Evolutionary conservation across 2,797 vertebrate genomes (phyloP).

Genomic region (Calcarius lapponicus): DNA sequence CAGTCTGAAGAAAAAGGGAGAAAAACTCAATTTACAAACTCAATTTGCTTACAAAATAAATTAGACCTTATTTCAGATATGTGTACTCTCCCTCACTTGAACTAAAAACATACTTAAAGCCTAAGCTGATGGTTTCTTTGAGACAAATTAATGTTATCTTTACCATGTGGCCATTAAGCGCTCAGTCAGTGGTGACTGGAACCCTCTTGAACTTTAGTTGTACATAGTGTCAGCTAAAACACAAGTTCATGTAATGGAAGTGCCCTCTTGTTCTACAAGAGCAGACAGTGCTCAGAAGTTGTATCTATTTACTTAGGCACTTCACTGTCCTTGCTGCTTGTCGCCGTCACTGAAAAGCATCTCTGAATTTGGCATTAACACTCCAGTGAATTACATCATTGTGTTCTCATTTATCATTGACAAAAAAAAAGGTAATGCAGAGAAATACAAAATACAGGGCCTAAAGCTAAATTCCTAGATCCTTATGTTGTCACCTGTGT

Average conservation of each 20-base stretch:
- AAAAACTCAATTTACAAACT: not conserved
- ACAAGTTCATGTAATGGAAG: slow-evolving; percentile 10
- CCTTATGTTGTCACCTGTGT: not conserved
- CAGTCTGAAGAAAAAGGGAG: not conserved
- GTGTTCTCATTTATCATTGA: not conserved
- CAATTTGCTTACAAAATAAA: not conserved
- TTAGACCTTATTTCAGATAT: not conserved
- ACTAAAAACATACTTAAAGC: not conserved
- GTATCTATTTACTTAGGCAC: not conserved
- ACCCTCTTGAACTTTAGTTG: not conserved
- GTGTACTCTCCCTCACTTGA: not conserved
- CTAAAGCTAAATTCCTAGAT: not conserved
- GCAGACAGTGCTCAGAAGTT: not conserved
- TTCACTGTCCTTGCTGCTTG: not conserved
- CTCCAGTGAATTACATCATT: not conserved
- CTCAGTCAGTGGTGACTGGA: not conserved
- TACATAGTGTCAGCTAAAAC: not conserved
- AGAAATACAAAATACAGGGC: not conserved
- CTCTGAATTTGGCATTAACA: not conserved
- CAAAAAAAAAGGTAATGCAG: not conserved
- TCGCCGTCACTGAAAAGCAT: not conserved
- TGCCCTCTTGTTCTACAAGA: not conserved
- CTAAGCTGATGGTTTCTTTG: not conserved
- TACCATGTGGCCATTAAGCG: not conserved
- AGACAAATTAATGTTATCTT: not conserved